These are phyloP conservation scores for Uropsilus gracilis DNA, from an alignment of 2,113 vertebrate species.

Conservation along the genomic window DNA sequence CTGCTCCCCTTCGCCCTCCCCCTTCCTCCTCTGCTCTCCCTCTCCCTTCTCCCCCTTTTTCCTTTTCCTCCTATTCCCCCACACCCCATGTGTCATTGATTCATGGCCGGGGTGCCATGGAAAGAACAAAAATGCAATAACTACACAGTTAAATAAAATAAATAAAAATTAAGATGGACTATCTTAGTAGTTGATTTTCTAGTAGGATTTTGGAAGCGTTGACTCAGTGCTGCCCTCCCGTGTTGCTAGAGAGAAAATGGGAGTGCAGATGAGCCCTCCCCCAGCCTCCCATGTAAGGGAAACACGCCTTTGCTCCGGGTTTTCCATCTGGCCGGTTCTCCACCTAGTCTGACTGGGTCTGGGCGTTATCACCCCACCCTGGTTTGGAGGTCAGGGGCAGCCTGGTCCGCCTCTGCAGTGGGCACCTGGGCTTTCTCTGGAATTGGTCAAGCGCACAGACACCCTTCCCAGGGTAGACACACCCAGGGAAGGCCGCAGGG, in stretches of 20 bases:
- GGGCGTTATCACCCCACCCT: background rate
- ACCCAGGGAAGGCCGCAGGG: background rate
- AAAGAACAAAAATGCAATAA: background rate
- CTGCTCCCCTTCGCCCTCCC: too few species aligned
- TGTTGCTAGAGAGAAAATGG: background rate
- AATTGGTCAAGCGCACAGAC: background rate
- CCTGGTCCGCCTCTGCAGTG: background rate
- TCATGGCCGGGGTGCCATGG: background rate
- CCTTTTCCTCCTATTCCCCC: fast-evolving
- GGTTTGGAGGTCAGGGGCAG: background rate
- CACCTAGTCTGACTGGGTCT: background rate
- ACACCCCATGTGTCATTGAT: background rate
- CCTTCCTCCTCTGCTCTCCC: background rate
- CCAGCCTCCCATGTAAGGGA: background rate
- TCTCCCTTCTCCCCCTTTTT: fast-evolving
- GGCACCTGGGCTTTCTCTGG: background rate
- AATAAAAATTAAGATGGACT: background rate
- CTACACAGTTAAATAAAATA: background rate
- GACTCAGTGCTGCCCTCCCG: constrained; percentile 44
- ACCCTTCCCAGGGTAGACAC: background rate
- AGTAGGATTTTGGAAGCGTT: background rate
- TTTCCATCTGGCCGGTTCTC: background rate
- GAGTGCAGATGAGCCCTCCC: too few species aligned
- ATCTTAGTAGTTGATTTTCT: background rate
- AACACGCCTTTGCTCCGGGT: background rate